A percentile compares a stretch with the other conserved stretches of the same genome.
These are phyloP conservation scores for Leucophora obtusa DNA, from an alignment of 2,888 invertebrate genomes.

Conservation along the genomic window DNA sequence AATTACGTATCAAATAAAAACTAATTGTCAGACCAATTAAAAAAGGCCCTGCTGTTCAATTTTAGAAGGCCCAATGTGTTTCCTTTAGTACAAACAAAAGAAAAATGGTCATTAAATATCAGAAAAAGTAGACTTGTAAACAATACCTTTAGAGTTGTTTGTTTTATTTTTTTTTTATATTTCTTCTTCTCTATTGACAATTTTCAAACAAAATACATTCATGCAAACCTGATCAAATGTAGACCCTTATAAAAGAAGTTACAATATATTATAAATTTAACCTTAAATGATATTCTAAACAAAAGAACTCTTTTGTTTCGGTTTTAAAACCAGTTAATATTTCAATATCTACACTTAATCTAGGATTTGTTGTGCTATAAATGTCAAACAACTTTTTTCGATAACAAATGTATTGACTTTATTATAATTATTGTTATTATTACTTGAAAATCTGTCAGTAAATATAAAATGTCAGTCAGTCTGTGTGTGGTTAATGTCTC, in stretches of 20 bases:
- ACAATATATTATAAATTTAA: background rate
- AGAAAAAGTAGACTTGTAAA: conserved; percentile 14
- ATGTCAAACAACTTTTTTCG: background rate
- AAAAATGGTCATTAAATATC: conserved; percentile 29
- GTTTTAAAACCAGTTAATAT: background rate
- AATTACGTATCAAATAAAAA: too few species aligned
- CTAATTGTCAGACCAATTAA: too few species aligned
- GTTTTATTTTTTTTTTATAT: background rate
- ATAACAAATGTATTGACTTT: background rate
- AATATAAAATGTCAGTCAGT: background rate
- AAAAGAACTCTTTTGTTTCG: background rate
- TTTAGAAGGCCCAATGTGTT: too few species aligned
- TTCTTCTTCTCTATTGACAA: background rate
- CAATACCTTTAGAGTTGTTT: background rate
- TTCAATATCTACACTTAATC: background rate
- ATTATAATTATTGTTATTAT: conserved; percentile 35
- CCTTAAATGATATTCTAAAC: background rate
- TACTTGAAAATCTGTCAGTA: conserved; percentile 11
- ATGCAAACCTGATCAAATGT: background rate
- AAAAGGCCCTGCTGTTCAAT: too few species aligned
- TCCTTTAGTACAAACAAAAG: conserved; percentile 11
- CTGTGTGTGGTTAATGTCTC: conserved; percentile 23
- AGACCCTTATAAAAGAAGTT: conserved; percentile 5
- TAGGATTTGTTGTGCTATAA: background rate
- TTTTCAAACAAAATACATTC: background rate